Evolutionary conservation across 2,113 vertebrate genomes (phyloP).

Genomic region (Pelmatolapia mariae): DNA sequence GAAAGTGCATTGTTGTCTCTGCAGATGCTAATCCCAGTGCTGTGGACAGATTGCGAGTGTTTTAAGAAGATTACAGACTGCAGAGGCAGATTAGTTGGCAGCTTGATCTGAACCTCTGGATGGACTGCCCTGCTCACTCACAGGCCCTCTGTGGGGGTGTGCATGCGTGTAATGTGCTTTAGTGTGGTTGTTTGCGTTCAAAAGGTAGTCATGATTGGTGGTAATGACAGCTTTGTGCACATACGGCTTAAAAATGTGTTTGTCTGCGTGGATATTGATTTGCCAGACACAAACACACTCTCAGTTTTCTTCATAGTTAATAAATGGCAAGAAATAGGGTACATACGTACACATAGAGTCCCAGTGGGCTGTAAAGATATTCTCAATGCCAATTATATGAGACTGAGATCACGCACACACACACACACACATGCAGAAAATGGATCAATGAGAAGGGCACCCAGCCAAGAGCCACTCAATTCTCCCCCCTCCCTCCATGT

Average conservation of each 20-base stretch:
- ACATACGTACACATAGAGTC: not conserved
- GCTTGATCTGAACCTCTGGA: conserved; percentile 34
- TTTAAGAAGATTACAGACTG: conserved; percentile 62
- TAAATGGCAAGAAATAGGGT: not conserved
- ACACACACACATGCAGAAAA: conserved; percentile 3
- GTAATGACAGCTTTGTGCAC: not conserved
- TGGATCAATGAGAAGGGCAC: conserved; percentile 47
- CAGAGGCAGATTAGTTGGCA: conserved; percentile 57
- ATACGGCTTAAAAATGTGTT: not conserved
- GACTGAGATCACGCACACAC: conserved; percentile 6
- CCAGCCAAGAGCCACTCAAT: conserved; percentile 49
- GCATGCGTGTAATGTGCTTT: not conserved
- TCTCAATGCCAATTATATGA: conserved; percentile 47
- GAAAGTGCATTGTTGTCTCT: conserved; percentile 11
- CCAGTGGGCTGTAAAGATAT: conserved; percentile 12
- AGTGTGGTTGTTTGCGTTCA: not conserved
- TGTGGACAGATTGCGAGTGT: conserved; percentile 56
- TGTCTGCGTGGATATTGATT: not conserved
- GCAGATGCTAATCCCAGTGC: conserved; percentile 39
- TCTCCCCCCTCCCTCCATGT: not conserved
- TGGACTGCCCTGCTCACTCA: not conserved
- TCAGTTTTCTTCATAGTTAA: not conserved
- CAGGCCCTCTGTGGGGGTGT: not conserved
- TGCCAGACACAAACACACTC: not conserved
- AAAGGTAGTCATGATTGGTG: not conserved